Conservation (phyloP, 2,797 vertebrate genomes). For the Scyliorhinus canicula region DNA sequence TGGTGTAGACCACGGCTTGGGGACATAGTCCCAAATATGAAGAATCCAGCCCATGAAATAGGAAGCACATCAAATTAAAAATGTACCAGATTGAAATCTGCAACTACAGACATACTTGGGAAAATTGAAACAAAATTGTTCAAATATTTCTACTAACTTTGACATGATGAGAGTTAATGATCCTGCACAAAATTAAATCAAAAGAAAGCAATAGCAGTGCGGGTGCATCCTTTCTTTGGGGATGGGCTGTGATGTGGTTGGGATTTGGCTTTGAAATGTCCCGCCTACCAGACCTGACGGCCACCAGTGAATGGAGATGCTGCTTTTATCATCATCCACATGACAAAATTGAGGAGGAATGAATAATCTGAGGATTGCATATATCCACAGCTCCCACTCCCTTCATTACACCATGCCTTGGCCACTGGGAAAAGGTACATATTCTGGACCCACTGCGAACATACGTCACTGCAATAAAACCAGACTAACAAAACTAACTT, state of each 20-base stretch:
- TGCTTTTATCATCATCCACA: background rate
- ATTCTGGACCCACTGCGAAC: background rate
- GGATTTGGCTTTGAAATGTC: background rate
- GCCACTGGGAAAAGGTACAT: background rate
- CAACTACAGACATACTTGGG: background rate
- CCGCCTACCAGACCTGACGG: background rate
- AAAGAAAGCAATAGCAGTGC: background rate
- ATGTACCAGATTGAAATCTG: background rate
- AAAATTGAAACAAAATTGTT: background rate
- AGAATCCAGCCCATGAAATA: too few relatives aligned
- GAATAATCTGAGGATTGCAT: background rate
- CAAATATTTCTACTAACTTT: background rate
- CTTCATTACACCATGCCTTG: background rate
- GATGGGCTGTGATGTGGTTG: too few relatives aligned
- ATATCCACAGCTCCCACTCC: too few relatives aligned
- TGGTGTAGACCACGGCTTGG: too few relatives aligned
- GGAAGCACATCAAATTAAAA: background rate
- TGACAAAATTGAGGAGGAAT: background rate
- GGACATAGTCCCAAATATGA: too few relatives aligned
- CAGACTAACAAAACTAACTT: background rate
- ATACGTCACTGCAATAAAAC: background rate
- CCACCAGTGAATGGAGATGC: background rate
- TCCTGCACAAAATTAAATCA: background rate
- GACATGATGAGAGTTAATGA: background rate
- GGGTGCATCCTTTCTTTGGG: background rate